Conservation (phyloP, 2,113 vertebrate species). For the Anarrhichthys ocellatus region DNA sequence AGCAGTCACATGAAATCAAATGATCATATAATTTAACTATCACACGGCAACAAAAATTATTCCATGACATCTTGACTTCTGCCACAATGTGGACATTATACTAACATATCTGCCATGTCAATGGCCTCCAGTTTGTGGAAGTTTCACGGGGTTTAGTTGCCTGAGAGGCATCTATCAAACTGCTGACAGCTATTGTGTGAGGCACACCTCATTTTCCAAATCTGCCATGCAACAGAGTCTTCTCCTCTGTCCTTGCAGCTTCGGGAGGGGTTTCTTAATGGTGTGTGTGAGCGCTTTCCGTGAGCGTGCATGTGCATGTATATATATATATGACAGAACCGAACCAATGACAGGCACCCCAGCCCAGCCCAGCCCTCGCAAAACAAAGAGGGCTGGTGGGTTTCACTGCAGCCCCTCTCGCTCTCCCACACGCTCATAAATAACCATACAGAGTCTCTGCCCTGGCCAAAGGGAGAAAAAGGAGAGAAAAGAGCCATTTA, state of each 20-base stretch:
- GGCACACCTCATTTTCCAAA: constrained; percentile 75
- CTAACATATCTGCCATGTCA: constrained; percentile 1
- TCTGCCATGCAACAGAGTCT: constrained; percentile 80
- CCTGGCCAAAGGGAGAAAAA: constrained; percentile 64
- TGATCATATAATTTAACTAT: neutral
- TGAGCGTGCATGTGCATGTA: constrained; percentile 52
- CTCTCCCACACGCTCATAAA: constrained; percentile 82
- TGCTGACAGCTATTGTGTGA: constrained; percentile 72
- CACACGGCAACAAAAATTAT: neutral
- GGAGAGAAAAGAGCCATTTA: constrained; percentile 80
- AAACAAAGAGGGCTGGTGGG: constrained; percentile 74
- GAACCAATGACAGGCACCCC: constrained; percentile 71
- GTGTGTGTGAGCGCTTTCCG: constrained; percentile 53
- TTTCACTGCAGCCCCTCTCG: constrained; percentile 66
- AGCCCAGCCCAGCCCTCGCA: constrained; percentile 58
- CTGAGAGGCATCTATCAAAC: constrained; percentile 67
- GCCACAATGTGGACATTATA: neutral
- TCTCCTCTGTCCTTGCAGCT: constrained; percentile 71
- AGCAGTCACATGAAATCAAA: neutral
- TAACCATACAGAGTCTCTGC: constrained; percentile 75
- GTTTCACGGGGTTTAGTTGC: constrained; percentile 44
- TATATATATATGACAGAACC: constrained; percentile 68
- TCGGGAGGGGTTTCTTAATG: constrained; percentile 67
- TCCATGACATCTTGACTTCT: neutral
- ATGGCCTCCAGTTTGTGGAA: constrained; percentile 31